phyloP scores from a whole-genome alignment of 2,888 invertebrate species.

The Hedychridium roseum region DNA sequence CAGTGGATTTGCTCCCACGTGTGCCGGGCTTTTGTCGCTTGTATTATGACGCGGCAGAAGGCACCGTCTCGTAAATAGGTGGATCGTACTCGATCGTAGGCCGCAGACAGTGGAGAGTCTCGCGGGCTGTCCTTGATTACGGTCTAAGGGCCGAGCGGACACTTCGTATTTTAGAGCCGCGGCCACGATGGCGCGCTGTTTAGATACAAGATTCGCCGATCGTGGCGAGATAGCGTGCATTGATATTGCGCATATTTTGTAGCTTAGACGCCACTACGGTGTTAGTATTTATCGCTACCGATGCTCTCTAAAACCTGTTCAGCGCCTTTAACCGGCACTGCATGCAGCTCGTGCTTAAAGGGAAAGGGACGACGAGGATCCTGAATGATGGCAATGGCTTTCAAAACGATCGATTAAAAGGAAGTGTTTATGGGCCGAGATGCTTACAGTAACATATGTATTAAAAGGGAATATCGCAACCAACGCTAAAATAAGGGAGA shows the following conservation, averaged over 20 bases:
- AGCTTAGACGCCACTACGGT: constrained; percentile 37
- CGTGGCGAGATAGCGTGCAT: constrained; percentile 33
- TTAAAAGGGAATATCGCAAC: background rate
- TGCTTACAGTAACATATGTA: background rate
- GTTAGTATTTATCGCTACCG: constrained; percentile 44
- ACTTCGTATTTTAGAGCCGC: constrained; percentile 35
- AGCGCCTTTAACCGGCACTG: constrained; percentile 26
- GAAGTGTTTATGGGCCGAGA: constrained; percentile 20
- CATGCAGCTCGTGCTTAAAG: constrained; percentile 23
- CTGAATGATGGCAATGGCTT: constrained; percentile 25
- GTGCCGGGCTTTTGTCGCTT: no score
- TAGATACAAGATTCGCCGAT: constrained; percentile 37
- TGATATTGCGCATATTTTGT: constrained; percentile 34
- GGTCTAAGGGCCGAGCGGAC: constrained; percentile 28
- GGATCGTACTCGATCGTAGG: constrained; percentile 33
- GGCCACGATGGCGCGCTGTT: constrained; percentile 31
- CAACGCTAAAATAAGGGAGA: background rate
- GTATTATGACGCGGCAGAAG: no score
- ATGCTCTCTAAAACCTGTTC: constrained; percentile 39
- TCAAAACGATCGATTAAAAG: constrained; percentile 24
- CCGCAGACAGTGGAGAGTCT: background rate
- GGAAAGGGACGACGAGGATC: constrained; percentile 16
- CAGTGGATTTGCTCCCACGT: no score
- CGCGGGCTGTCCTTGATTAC: constrained; percentile 5
- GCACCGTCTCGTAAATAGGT: no score